Conservation (phyloP, 2,888 invertebrate genomes). For the Hipparchia semele region DNA sequence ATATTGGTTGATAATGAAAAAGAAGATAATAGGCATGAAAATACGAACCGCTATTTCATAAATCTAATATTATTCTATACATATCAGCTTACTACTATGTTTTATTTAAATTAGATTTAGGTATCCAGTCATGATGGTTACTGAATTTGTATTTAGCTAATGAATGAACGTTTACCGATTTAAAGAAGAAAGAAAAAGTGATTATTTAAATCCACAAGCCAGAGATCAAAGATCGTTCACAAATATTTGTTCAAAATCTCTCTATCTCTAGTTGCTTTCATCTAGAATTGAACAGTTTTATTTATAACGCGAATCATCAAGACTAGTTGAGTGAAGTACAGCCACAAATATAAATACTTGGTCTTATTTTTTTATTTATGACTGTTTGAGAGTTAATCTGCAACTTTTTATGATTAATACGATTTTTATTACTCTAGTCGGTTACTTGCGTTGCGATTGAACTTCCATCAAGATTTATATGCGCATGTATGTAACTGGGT, state of each 20-base stretch:
- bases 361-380: constrained; percentile 78
- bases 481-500: constrained; percentile 51
- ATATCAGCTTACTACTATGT: background rate
- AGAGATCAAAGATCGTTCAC: too few species aligned
- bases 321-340: constrained; percentile 41
- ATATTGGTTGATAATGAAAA: too few species aligned
- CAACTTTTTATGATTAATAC: constrained; percentile 79
- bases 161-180: background rate
- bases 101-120: background rate
- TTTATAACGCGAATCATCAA: constrained; percentile 49
- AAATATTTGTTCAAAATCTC: too few species aligned
- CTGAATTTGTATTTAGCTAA: background rate
- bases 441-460: constrained; percentile 57
- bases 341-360: constrained; percentile 73
- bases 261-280: too few species aligned
- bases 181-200: background rate
- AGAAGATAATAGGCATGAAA: background rate
- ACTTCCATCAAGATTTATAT: constrained; percentile 50
- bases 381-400: constrained; percentile 74
- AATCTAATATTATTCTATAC: background rate
- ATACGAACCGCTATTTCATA: background rate
- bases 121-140: background rate
- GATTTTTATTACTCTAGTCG: constrained; percentile 64
- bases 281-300: too few species aligned
- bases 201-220: too few species aligned